These are phyloP conservation scores for Orientallactaga sibirica DNA, from an alignment of 2,797 vertebrate genomes.

Conservation along the genomic window DNA sequence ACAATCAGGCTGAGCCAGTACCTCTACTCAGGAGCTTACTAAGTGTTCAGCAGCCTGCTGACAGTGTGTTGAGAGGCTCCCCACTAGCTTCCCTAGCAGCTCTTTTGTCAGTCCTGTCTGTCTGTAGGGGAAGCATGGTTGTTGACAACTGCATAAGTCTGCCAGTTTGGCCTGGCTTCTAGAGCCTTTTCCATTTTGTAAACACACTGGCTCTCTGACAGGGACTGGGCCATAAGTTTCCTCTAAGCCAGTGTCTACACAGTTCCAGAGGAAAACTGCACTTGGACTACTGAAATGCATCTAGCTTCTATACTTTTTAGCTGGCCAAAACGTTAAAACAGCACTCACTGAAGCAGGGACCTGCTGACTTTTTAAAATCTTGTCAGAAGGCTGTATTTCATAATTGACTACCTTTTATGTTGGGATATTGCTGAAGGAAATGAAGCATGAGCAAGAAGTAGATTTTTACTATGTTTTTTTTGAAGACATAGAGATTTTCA, in stretches of 20 bases:
- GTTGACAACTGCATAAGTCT: constrained; percentile 78
- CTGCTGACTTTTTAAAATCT: constrained; percentile 65
- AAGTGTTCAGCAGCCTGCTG: neutral
- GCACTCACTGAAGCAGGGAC: constrained; percentile 70
- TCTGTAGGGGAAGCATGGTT: constrained; percentile 75
- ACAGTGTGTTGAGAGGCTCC: constrained; percentile 50
- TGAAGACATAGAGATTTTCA: constrained; percentile 25
- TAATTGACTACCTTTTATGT: constrained; percentile 62
- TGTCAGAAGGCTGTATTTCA: constrained; percentile 52
- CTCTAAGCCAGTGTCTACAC: constrained; percentile 50
- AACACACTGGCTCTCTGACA: constrained; percentile 77
- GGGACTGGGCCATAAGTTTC: constrained; percentile 70
- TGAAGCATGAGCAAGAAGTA: neutral
- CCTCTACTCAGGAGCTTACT: constrained; percentile 15
- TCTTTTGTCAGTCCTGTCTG: constrained; percentile 69
- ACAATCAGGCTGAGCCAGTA: neutral
- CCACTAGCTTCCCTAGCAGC: neutral
- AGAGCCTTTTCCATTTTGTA: constrained; percentile 83
- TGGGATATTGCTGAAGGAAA: constrained; percentile 59
- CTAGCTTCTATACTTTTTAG: constrained; percentile 73
- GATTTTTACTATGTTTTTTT: constrained; percentile 16
- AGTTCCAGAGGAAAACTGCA: constrained; percentile 75
- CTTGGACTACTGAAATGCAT: constrained; percentile 78
- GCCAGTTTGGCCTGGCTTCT: constrained; percentile 84
- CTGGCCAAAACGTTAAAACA: constrained; percentile 75